phyloP scores from a whole-genome alignment of 2,797 vertebrate species.

The Psittacula echo region DNA sequence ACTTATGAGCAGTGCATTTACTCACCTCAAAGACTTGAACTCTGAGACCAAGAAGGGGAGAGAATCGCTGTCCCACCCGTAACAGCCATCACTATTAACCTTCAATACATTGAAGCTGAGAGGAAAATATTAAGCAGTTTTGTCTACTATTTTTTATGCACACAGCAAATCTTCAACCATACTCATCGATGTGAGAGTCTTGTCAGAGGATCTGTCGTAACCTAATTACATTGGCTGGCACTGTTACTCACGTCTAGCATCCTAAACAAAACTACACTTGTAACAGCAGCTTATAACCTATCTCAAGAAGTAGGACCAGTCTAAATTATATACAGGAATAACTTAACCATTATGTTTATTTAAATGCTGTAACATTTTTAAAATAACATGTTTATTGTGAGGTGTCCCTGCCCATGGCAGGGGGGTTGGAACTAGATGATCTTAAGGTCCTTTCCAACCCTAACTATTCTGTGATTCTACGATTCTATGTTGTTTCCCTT shows the following conservation, averaged over 20 bases:
- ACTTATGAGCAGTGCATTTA: not conserved
- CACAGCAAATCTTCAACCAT: not conserved
- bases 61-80: not conserved
- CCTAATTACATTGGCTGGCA: not conserved
- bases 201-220: not conserved
- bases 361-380: not conserved
- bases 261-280: not conserved
- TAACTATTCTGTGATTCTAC: too few species aligned
- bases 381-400: not conserved
- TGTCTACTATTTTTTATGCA: not conserved
- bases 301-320: not conserved
- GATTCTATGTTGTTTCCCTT: not conserved
- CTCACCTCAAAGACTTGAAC: not conserved
- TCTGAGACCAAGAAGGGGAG: not conserved
- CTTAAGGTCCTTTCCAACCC: too few species aligned
- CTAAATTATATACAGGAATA: not conserved
- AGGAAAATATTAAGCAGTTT: not conserved
- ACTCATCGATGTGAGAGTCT: not conserved
- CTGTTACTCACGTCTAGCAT: not conserved
- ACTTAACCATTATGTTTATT: not conserved
- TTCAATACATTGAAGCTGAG: fast-evolving
- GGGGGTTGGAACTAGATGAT: too few species aligned
- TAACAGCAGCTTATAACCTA: not conserved
- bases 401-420: too few species aligned
- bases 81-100: not conserved